Percentiles rank a stretch among this genome's conserved stretches.
Evolutionary conservation across 1,140 invertebrate species (phyloP).

Genomic region (Drosophila murphyi): DNA sequence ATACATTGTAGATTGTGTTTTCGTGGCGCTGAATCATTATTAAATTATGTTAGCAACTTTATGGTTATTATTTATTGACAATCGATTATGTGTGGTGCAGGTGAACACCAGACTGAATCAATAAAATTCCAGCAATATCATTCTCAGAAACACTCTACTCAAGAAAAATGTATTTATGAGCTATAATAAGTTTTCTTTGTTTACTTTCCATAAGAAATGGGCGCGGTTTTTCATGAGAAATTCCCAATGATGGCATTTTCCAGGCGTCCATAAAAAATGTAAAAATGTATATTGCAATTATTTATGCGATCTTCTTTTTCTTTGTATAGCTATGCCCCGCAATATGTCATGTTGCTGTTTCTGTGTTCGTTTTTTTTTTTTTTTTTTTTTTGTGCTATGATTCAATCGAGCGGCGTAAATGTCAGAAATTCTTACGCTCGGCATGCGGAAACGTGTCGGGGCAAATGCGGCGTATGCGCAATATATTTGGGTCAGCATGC

Average conservation of each 20-base stretch:
- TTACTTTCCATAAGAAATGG: slow-evolving; percentile 17
- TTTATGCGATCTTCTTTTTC: slow-evolving; percentile 30
- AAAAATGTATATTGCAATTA: slow-evolving; percentile 32
- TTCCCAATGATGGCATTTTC: slow-evolving; percentile 35
- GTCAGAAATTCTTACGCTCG: slow-evolving; percentile 44
- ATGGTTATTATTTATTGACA: not conserved
- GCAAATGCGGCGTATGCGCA: slow-evolving; percentile 37
- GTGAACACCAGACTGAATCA: not conserved
- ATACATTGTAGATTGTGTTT: not conserved
- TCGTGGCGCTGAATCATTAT: slow-evolving; percentile 18
- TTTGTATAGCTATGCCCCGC: slow-evolving; percentile 6
- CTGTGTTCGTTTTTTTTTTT: not conserved
- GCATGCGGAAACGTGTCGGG: slow-evolving; percentile 39
- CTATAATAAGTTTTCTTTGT: slow-evolving; percentile 3
- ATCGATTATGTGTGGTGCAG: not conserved
- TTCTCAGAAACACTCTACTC: slow-evolving; percentile 8
- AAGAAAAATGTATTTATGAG: not conserved
- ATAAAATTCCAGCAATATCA: slow-evolving; percentile 1
- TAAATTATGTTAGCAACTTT: slow-evolving; percentile 20
- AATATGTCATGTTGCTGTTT: not conserved
- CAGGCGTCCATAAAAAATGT: slow-evolving; percentile 18
- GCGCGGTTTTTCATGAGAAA: slow-evolving; percentile 24
- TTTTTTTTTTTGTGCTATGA: slow-evolving; percentile 5
- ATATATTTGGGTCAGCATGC: slow-evolving; percentile 51
- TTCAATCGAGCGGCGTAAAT: slow-evolving; percentile 40